Base-by-base conservation (phyloP, 2,888 invertebrate genomes). In the Alloplasta piceator region DNA sequence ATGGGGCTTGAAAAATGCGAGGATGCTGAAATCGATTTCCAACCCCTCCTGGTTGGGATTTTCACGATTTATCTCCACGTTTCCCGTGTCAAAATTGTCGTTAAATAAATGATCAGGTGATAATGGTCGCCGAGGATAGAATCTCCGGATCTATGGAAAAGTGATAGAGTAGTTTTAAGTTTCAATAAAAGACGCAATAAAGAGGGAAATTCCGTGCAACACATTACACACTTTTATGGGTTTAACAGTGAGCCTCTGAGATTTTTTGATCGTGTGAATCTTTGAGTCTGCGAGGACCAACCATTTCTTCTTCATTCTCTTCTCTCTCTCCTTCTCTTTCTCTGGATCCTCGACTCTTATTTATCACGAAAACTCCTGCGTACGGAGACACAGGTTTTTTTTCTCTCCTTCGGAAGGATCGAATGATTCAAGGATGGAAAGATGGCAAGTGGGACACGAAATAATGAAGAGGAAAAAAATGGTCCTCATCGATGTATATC, bases 221-320 rank as follows among this genome's bases (percentile, higher is more conserved):
- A 46, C 9, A 16, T 16, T 52, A 10, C 14, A 52, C 7, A 12
- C 16, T 14, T 52, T 16, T 52, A 39, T 38, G 12, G 7, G 41
- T 26, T 43, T 56, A 66, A 14, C 39, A 4, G 48, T 46, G 4
- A 26, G 16, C 52, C 52, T 39, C 36, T 56, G 50, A 64, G 76
- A 80, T 76, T 43, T 63, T 43, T 38, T 55, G 80, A 83, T 80
- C 82, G 82, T 83, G 82, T 83, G 82, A 80, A 80, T 78, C 60
- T 68, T 78, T 52, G 73, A 74, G 41, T 72, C 55, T 71, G 67
- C 67, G 75, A 78, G 67, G 63, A 71, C 55, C 58, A 68, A 70
- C 50, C 9, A 61, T 66, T 78, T 67, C 26, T 68, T 58, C 55
- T 75, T 64, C 39, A 38, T 67, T 48, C 63, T 58, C 63, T 56